Evolutionary conservation across 1,140 invertebrate species (phyloP).

Genomic region (Mactra quadrangularis): DNA sequence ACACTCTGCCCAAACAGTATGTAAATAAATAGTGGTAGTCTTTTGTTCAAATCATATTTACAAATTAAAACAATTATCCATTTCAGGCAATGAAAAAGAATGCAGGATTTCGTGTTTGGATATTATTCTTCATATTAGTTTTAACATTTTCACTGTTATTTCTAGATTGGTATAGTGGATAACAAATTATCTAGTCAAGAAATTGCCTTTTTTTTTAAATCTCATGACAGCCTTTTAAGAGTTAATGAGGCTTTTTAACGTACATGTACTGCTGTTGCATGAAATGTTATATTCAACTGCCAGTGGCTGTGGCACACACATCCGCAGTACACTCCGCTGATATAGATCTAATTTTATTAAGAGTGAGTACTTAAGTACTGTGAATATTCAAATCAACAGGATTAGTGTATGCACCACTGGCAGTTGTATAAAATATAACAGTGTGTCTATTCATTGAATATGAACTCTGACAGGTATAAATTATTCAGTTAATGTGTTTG

Average conservation of each 20-base stretch:
- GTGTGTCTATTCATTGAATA: too few relatives aligned
- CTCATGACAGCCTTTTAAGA: neutral
- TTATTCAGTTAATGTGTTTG: too few relatives aligned
- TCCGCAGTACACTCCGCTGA: neutral
- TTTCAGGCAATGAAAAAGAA: conserved; percentile 97
- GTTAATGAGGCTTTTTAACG: neutral
- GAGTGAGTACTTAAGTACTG: too few relatives aligned
- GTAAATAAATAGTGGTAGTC: too few relatives aligned
- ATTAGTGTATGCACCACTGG: too few relatives aligned
- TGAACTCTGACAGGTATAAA: too few relatives aligned
- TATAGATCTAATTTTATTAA: neutral
- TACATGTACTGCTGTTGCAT: neutral
- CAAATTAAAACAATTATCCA: too few relatives aligned
- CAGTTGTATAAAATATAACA: too few relatives aligned
- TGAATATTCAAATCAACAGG: too few relatives aligned
- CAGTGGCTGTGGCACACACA: neutral
- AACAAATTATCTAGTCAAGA: too few relatives aligned
- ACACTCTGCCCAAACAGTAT: too few relatives aligned
- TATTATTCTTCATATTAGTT: conserved; percentile 97
- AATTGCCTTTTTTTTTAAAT: neutral
- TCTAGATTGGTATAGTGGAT: conserved; percentile 96
- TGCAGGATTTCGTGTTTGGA: conserved; percentile 96
- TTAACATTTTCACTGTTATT: conserved; percentile 98
- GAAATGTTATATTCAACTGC: neutral
- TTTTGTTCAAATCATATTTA: too few relatives aligned